Evolutionary conservation across 2,888 invertebrate genomes (phyloP), one percentile per base, ranked within the genome.

Genomic region (Athrips mouffetella): DNA sequence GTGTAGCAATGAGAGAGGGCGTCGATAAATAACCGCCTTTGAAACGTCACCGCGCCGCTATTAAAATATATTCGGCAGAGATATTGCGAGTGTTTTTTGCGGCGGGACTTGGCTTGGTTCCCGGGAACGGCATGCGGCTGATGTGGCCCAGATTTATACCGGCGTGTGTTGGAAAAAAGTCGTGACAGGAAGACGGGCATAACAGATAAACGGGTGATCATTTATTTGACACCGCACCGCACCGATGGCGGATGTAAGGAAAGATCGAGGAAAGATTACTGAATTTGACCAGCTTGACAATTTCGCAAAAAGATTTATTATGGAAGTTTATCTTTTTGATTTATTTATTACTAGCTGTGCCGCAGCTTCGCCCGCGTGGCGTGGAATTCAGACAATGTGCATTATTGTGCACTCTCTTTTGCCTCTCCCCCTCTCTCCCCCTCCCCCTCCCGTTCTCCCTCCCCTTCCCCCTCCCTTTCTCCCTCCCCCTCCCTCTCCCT

Each of bases 21-120:
- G 87, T 84, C 83, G 83, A 88, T 87, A 86, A 87, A 87, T 86
- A 83, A 87, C 84, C 83, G 82, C 85, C 86, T 88, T 87, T 85
- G 85, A 79, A 81, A 81, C 80, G 81, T 85, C 86, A 83, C 83
- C 85, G 85, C 76, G 71, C 71, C 72, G 79, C 82, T 83, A 83
- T 86, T 87, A 83, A 85, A 87, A 84, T 81, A 78, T 80, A 80
- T 83, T 85, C 80, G 37, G 20, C 7, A 10, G 37, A 62, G 80
- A 84, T 84, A 84, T 83, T 82, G 76, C 75, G 71, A 70, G 73
- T 66, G 65, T 79, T 86, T 82, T 85, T 84, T 84, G 76, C 72
- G 68, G 63, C 63, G 59, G 62, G 66, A 65, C 62, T 67, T 66
- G 70, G 65, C 68, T 61, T 62, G 58, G 63, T 70, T 75, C 73